phyloP scores from a whole-genome alignment of 2,797 vertebrate genomes.

The Helicolenus hilgendorfi region DNA sequence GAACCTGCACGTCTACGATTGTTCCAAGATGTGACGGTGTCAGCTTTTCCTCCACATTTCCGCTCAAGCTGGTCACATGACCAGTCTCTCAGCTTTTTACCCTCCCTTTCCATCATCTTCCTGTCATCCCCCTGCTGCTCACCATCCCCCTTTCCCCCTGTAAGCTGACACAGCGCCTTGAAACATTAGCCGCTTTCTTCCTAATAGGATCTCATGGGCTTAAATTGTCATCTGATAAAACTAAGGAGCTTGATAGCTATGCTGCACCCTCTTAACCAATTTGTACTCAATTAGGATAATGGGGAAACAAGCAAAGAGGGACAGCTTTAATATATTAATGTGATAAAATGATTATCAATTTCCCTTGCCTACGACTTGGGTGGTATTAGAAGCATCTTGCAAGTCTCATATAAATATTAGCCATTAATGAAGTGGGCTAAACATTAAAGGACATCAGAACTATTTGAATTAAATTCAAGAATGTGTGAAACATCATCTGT shows the following conservation, averaged over 20 bases:
- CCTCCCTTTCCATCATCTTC: slow-evolving; percentile 74
- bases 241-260: slow-evolving; percentile 94
- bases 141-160: slow-evolving; percentile 77
- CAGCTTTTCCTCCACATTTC: slow-evolving; percentile 40
- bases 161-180: slow-evolving; percentile 96
- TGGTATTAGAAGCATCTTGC: slow-evolving; percentile 42
- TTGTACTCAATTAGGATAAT: slow-evolving; percentile 97
- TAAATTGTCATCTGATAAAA: slow-evolving; percentile 97
- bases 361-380: slow-evolving; percentile 63
- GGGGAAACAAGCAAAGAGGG: slow-evolving; percentile 94
- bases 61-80: slow-evolving; percentile 47
- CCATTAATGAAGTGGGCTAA: neutral
- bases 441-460: neutral
- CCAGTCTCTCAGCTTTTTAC: slow-evolving; percentile 50
- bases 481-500: neutral
- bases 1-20: neutral
- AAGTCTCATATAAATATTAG: slow-evolving; percentile 38
- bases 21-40: neutral
- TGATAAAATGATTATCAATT: slow-evolving; percentile 94
- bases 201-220: slow-evolving; percentile 94
- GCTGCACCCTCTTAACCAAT: slow-evolving; percentile 95
- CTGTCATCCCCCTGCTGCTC: slow-evolving; percentile 78
- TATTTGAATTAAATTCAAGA: neutral
- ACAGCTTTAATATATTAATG: slow-evolving; percentile 96
- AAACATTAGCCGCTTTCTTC: slow-evolving; percentile 93